Conservation (phyloP, 2,113 vertebrate species). For the Catharus fuscescens region DNA sequence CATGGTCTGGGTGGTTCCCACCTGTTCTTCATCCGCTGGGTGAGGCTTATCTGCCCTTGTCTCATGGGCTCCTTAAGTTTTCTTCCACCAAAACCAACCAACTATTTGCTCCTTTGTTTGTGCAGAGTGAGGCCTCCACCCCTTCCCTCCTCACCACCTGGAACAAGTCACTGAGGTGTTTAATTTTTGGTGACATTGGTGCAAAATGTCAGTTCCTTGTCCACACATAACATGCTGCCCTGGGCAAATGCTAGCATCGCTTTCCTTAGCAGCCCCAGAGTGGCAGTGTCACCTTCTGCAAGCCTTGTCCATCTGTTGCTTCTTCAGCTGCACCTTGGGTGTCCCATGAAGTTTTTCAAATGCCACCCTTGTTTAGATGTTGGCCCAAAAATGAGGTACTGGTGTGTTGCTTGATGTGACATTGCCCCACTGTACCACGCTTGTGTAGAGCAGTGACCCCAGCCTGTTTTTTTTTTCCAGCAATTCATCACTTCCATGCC, state of each 20-base stretch:
- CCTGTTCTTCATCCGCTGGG: accelerated
- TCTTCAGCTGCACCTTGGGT: not conserved
- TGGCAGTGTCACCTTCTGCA: not conserved
- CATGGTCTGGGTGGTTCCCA: not conserved
- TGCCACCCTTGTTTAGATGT: not conserved
- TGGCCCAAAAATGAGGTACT: not conserved
- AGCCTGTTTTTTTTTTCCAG: not conserved
- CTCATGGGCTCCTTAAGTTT: not conserved
- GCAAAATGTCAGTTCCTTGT: not conserved
- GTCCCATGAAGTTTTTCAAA: not conserved
- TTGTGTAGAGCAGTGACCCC: accelerated
- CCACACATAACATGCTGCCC: accelerated
- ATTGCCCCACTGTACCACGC: not conserved
- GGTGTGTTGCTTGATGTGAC: accelerated
- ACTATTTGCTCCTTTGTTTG: not conserved
- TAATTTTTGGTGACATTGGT: not conserved
- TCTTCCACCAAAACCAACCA: not conserved
- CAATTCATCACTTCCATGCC: accelerated
- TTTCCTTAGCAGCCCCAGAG: not conserved
- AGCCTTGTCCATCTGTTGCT: not conserved
- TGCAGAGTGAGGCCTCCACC: not conserved
- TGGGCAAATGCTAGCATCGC: accelerated
- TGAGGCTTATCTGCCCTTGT: not conserved
- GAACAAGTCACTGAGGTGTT: not conserved
- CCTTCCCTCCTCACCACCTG: accelerated